phyloP scores from a whole-genome alignment of 2,113 vertebrate genomes.

The Accipiter cooperii region DNA sequence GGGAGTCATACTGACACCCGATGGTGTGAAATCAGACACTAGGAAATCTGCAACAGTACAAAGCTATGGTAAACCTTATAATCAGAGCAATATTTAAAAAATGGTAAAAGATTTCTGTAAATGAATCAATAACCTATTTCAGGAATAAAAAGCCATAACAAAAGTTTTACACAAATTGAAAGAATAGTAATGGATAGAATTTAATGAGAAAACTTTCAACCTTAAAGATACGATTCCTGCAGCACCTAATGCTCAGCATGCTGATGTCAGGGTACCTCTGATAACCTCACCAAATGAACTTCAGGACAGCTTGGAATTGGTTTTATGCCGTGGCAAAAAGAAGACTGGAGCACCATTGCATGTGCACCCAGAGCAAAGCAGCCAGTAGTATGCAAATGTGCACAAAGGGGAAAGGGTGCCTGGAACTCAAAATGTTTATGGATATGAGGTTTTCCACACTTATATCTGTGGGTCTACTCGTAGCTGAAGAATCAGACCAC shows the following conservation, averaged over 20 bases:
- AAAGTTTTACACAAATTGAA: not conserved
- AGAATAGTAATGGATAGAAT: not conserved
- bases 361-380: not conserved
- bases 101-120: not conserved
- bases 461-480: not conserved
- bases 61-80: not conserved
- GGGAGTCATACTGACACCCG: not conserved
- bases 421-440: not conserved
- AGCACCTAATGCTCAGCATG: not conserved
- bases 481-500: not conserved
- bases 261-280: not conserved
- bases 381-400: not conserved
- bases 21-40: not conserved
- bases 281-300: not conserved
- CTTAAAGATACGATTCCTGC: not conserved
- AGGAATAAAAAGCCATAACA: not conserved
- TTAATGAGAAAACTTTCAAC: not conserved
- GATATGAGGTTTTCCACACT: not conserved
- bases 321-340: not conserved
- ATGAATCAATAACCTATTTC: not conserved
- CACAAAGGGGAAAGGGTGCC: not conserved
- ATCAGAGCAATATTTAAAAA: not conserved
- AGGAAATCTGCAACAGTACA: not conserved
- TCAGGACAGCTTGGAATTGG: not conserved
- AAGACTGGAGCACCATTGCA: not conserved